phyloP scores from a whole-genome alignment of 2,888 invertebrate genomes.

The Rhaphigaster nebulosa region DNA sequence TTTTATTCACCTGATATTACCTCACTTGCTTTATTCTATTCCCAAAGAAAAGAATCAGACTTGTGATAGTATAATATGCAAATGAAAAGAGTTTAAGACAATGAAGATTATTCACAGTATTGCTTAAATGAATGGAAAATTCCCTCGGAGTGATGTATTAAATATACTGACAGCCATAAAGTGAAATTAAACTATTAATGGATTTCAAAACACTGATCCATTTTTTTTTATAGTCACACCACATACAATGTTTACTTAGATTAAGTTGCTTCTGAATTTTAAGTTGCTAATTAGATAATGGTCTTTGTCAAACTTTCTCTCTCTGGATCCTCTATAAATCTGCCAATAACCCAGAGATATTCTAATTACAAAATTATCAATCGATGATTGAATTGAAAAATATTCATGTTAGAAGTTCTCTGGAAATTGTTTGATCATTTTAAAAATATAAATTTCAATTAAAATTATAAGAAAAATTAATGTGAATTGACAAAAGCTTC shows the following conservation, averaged over 20 bases:
- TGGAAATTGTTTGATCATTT: background rate
- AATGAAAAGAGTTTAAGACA: no score
- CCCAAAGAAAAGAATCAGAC: no score
- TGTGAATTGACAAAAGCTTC: background rate
- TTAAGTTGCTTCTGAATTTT: background rate
- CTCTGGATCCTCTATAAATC: background rate
- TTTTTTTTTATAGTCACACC: background rate
- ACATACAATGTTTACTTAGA: background rate
- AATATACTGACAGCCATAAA: no score
- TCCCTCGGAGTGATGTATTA: no score
- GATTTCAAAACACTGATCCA: no score
- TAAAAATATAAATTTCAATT: background rate
- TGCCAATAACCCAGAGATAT: background rate
- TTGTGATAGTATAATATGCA: no score
- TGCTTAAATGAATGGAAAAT: no score
- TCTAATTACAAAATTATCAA: background rate
- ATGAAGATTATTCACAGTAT: no score
- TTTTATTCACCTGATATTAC: no score
- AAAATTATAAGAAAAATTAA: background rate
- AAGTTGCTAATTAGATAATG: background rate
- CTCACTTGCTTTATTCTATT: no score
- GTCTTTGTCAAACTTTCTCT: background rate
- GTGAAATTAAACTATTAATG: no score
- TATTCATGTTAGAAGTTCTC: background rate
- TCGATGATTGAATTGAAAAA: background rate